A percentile compares a stretch with the other conserved stretches of the same genome.
Conservation (phyloP, 2,888 invertebrate genomes). For the Drosophila niveifrons region DNA sequence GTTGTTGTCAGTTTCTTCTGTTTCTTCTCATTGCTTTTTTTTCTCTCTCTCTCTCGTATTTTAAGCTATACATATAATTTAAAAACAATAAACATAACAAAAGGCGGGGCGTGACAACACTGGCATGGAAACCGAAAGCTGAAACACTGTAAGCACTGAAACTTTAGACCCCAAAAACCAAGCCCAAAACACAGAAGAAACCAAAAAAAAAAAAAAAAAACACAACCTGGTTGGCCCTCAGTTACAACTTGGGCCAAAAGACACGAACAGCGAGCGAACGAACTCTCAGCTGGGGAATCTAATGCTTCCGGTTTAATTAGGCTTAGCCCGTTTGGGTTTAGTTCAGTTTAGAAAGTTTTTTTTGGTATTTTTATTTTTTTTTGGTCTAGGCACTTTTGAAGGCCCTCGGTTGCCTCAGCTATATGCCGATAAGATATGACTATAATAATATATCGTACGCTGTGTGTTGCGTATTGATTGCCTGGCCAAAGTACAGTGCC, state of each 20-base stretch:
- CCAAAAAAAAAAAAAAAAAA: too few species aligned
- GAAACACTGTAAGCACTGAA: constrained; percentile 4
- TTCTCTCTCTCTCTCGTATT: too few species aligned
- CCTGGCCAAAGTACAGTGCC: constrained; percentile 67
- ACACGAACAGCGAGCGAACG: background rate
- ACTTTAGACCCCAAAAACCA: constrained; percentile 27
- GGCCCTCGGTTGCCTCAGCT: constrained; percentile 31
- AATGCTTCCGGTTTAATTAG: constrained; percentile 79
- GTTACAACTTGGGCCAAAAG: constrained; percentile 48
- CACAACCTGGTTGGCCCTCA: constrained; percentile 56
- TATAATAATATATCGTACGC: constrained; percentile 14
- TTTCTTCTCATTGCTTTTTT: constrained; percentile 17
- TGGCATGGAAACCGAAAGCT: constrained; percentile 48
- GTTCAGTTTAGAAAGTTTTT: constrained; percentile 4
- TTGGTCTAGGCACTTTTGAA: constrained; percentile 40
- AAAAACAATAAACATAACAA: constrained; percentile 68
- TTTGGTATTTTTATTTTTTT: constrained; percentile 10
- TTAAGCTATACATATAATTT: constrained; percentile 60
- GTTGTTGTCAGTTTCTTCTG: background rate
- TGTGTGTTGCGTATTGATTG: constrained; percentile 66
- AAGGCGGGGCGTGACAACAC: constrained; percentile 70
- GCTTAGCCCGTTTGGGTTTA: constrained; percentile 47
- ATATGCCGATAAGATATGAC: constrained; percentile 49
- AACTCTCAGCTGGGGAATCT: constrained; percentile 51
- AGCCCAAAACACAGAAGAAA: constrained; percentile 1